Evolutionary conservation across 2,797 vertebrate species (phyloP).

Genomic region (Chelon labrosus): DNA sequence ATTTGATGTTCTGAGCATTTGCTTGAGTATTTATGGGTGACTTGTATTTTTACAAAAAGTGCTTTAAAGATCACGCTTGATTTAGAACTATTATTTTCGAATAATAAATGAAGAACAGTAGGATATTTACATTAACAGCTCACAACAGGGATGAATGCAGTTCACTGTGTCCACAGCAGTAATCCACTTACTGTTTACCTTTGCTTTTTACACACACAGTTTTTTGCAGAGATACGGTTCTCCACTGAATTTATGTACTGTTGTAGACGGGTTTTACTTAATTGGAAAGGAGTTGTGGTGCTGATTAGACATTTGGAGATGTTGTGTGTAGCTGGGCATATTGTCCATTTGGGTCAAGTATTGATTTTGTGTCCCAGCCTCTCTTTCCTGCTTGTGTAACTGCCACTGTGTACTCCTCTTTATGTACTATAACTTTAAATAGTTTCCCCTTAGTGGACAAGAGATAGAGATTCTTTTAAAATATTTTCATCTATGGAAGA

Average conservation of each 20-base stretch:
- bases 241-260: neutral
- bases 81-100: conserved; percentile 17
- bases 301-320: conserved; percentile 10
- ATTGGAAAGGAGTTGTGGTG: neutral
- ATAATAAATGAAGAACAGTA: neutral
- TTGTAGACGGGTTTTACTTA: neutral
- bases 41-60: neutral
- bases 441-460: conserved; percentile 13
- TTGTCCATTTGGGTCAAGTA: conserved; percentile 26
- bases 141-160: conserved; percentile 41
- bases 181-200: conserved; percentile 29
- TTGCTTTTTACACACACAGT: neutral
- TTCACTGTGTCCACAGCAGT: conserved; percentile 34
- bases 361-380: conserved; percentile 43
- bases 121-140: conserved; percentile 17
- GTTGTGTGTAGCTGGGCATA: neutral
- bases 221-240: neutral
- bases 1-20: neutral
- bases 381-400: conserved; percentile 32
- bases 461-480: neutral
- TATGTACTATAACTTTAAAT: neutral
- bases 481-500: conserved; percentile 2
- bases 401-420: conserved; percentile 2
- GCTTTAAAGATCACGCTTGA: conserved; percentile 8
- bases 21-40: neutral